Base-by-base conservation (phyloP, 2,113 vertebrate genomes). In the Leptodactylus fuscus region DNA sequence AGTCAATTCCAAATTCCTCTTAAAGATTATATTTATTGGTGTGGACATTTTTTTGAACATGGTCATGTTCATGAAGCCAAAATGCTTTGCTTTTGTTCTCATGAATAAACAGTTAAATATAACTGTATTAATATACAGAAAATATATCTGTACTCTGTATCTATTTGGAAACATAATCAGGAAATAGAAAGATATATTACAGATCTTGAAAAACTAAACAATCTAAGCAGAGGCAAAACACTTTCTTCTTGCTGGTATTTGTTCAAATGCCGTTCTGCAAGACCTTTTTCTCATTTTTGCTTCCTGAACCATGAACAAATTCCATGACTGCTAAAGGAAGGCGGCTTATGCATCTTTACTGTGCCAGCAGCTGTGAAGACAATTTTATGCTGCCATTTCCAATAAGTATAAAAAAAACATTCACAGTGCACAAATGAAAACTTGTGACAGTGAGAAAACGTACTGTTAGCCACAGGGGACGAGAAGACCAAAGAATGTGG, bases 301-400 rank as follows among this genome's bases (percentile, higher is more conserved):
- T 55, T 55, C 34, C 34, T 79, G 75, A 85, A 85, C 62, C 83
- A 85, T 85, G 75, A 85, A 85, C 60, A 79, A 85, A 85, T 78
- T 78, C 62, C 83, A 58, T 79, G 83, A 85, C 83, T 85, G 83
- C 60, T 53, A 53, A 78, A 85, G 60, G 80, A 85, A 70, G 83
- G 58, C 62, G 53, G 83, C 83, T 79, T 79, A 85, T 67, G 83
- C 83, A 85, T 70, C 74, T 85, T 70, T 79, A 85, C 83, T 79
- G 74, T 85, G 75, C 82, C 53, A 83, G 71, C 82, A 83, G 82
- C 82, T 75, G 82, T 32, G 82, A 85, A 85, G 83, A 79, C 46
- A 41, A 79, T 85, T 85, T 85, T 85, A 49, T 85, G 83, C 83
- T 85, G 83, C 83, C 83, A 79, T 79, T 85, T 85, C 75, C 83